phyloP scores from a whole-genome alignment of 2,888 invertebrate genomes.

The Muscina levida region DNA sequence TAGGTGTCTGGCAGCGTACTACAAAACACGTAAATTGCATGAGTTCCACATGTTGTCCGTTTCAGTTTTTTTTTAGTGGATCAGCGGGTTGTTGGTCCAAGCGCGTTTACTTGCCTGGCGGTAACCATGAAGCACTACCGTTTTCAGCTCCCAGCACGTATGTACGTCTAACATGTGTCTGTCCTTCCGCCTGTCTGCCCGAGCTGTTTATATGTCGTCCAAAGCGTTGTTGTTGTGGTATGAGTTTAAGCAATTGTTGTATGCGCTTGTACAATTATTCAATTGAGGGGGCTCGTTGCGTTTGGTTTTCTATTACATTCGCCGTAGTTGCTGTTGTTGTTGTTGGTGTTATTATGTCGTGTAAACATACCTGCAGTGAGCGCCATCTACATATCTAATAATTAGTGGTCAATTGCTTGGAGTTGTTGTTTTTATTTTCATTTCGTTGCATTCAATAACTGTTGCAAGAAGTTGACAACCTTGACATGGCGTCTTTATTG shows the following conservation, averaged over 20 bases:
- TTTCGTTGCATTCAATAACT: constrained; percentile 2
- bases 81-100: constrained; percentile 8
- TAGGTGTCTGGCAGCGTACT: background rate
- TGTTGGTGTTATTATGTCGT: constrained; percentile 36
- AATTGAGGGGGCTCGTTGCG: constrained; percentile 59
- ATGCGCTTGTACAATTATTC: constrained; percentile 30
- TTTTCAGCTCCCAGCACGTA: background rate
- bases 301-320: constrained; percentile 20
- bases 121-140: constrained; percentile 18
- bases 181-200: background rate
- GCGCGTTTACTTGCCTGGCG: constrained; percentile 7
- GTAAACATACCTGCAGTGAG: constrained; percentile 56
- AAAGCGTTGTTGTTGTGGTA: too few relatives aligned
- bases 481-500: constrained; percentile 51
- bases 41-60: constrained; percentile 24
- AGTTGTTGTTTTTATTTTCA: too few relatives aligned
- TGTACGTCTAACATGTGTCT: background rate
- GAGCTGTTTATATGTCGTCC: too few relatives aligned
- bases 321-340: constrained; percentile 12
- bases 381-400: constrained; percentile 53
- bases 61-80: background rate
- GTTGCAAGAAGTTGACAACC: constrained; percentile 64
- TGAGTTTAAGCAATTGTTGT: background rate
- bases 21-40: constrained; percentile 42
- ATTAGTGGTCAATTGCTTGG: constrained; percentile 22